Percentiles rank a stretch among this genome's conserved stretches.
These are phyloP conservation scores for Brachyopa scutellaris DNA, from an alignment of 2,888 invertebrate species.

Conservation along the genomic window DNA sequence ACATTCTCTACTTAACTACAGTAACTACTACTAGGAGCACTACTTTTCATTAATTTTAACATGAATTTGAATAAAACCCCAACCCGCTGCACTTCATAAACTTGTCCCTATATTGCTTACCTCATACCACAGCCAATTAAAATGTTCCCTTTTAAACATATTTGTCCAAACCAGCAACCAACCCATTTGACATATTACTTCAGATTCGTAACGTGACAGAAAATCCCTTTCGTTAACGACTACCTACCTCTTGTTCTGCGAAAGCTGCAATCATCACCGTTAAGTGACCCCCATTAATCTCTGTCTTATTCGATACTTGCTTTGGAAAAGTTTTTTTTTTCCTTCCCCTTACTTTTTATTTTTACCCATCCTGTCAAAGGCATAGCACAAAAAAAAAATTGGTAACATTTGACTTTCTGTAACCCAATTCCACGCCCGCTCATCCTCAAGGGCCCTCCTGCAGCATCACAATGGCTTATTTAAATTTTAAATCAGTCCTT, in stretches of 20 bases:
- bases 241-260: constrained; percentile 41
- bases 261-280: constrained; percentile 67
- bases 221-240: constrained; percentile 1
- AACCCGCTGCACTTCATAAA: too few relatives aligned
- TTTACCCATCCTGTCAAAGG: background rate
- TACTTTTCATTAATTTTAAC: too few relatives aligned
- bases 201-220: constrained; percentile 38
- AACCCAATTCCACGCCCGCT: constrained; percentile 40
- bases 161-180: background rate
- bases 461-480: constrained; percentile 52
- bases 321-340: background rate
- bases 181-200: constrained; percentile 41
- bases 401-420: constrained; percentile 53
- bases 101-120: too few relatives aligned
- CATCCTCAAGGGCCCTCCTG: background rate
- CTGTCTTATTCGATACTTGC: constrained; percentile 64
- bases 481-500: constrained; percentile 70
- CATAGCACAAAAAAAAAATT: constrained; percentile 11
- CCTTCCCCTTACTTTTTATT: background rate
- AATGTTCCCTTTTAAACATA: too few relatives aligned
- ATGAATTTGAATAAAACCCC: too few relatives aligned
- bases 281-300: constrained; percentile 63
- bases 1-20: too few relatives aligned
- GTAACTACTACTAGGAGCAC: too few relatives aligned
- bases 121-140: too few relatives aligned